These are phyloP conservation scores for Andrena dorsata DNA, from an alignment of 2,888 invertebrate species.

Conservation along the genomic window DNA sequence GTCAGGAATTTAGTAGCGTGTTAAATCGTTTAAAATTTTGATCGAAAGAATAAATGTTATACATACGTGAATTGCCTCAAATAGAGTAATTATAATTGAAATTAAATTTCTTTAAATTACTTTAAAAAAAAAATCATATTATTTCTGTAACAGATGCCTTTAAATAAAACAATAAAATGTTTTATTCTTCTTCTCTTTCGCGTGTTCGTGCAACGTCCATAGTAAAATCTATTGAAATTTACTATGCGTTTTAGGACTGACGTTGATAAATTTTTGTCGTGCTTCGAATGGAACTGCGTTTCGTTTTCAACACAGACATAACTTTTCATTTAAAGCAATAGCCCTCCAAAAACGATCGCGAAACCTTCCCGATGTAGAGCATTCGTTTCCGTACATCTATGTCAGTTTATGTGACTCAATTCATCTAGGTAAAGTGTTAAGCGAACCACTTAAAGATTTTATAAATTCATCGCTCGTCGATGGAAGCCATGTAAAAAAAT, in stretches of 20 bases:
- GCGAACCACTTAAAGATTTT: conserved; percentile 13
- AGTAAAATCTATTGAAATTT: conserved; percentile 27
- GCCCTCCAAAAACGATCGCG: conserved; percentile 17
- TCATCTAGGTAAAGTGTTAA: not conserved
- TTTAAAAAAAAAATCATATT: no score
- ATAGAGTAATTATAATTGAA: no score
- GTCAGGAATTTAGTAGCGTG: not conserved
- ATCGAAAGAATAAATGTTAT: not conserved
- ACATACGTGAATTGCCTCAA: no score
- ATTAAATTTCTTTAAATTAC: no score
- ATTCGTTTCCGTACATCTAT: conserved; percentile 6
- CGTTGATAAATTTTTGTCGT: conserved; percentile 20
- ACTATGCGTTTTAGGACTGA: conserved; percentile 25
- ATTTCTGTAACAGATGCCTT: no score
- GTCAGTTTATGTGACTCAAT: not conserved
- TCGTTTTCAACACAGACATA: conserved; percentile 17
- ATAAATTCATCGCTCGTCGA: not conserved
- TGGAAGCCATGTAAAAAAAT: conserved; percentile 12
- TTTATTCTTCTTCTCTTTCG: not conserved
- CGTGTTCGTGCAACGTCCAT: not conserved
- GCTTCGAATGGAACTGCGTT: conserved; percentile 3
- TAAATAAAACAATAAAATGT: not conserved
- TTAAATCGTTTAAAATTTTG: not conserved
- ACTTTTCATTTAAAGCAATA: conserved; percentile 29
- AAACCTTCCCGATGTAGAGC: conserved; percentile 4